Percentiles rank a stretch among this genome's conserved stretches.
Conservation (phyloP, 2,797 vertebrate genomes). For the Prionace glauca region DNA sequence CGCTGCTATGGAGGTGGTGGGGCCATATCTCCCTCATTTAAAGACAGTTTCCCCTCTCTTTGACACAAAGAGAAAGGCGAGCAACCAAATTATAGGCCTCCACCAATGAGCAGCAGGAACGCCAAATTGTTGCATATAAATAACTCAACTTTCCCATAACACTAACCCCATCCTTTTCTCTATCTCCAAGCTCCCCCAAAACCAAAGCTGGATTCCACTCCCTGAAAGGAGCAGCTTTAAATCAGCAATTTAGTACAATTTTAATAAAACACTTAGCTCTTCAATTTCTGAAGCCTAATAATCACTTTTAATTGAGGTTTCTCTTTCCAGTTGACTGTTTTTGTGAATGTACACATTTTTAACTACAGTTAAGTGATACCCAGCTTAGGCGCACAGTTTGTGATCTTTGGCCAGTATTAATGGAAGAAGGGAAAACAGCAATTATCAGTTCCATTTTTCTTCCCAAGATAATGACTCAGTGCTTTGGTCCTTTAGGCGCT, state of each 20-base stretch:
- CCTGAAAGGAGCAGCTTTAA: background rate
- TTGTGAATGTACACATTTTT: background rate
- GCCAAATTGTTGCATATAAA: background rate
- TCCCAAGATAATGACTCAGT: background rate
- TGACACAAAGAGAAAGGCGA: background rate
- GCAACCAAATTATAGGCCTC: background rate
- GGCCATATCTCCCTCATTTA: background rate
- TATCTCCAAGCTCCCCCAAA: background rate
- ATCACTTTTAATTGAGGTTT: background rate
- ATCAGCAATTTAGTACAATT: background rate
- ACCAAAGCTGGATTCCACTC: background rate
- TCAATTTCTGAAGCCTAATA: background rate
- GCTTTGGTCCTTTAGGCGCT: background rate
- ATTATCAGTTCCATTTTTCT: background rate
- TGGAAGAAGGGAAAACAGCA: background rate
- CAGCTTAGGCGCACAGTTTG: background rate
- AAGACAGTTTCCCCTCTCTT: background rate
- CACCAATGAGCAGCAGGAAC: background rate
- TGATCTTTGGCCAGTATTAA: background rate
- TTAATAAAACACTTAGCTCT: background rate
- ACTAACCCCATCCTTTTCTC: background rate
- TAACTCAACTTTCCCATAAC: background rate
- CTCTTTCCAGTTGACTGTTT: background rate
- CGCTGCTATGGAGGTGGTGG: background rate
- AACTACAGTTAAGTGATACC: background rate